Base-by-base conservation (phyloP, 2,888 invertebrate species). In the Drosophila borborema region DNA sequence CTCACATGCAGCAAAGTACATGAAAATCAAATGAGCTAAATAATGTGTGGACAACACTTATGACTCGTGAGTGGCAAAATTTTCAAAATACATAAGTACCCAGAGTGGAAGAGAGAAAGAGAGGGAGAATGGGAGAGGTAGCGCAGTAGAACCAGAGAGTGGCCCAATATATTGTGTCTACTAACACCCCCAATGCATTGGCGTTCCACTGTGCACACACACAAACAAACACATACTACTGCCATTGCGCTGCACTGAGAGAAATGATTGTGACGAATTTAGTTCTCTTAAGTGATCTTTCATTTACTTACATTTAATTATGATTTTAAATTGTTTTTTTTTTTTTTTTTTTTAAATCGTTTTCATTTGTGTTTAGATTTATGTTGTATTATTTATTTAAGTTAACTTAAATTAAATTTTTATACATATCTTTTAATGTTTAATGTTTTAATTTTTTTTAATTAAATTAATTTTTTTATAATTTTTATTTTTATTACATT, bases 111-210 rank as follows among this genome's bases (percentile, higher is more conserved):
- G 36, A n/a, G 49, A 64, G 59, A 10, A 16, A 20, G 16, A 6
- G 12, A 12, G 14, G 9, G 53, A 1, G 53, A 1, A 3, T 1
- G 53, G 20, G 36, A 16, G 8, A 0, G 20, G 5, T 16, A 12
- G 36, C 6, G 53, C 8, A 40, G 40, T 8, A 7, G 40, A 1
- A n/a, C 38, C 34, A 41, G 53, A 48, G 23, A 41, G 65, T 62
- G 43, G 49, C 49, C 71, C 71, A 79, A 40, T 67, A 80, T 72
- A 74, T 88, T 78, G 76, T 83, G 89, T 74, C 87, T 90, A 76
- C 73, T 85, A 74, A 81, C 75, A 86, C 68, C 66, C 43, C 58
- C 54, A 12, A 14, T 10, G 23, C 31, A 1, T 8, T 38, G 38
- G 9, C n/a, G 10, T 6, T n/a, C 23, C 23, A 16, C 61, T 41